Evolutionary conservation across 2,113 vertebrate genomes (phyloP).

Genomic region (Oryctolagus cuniculus): DNA sequence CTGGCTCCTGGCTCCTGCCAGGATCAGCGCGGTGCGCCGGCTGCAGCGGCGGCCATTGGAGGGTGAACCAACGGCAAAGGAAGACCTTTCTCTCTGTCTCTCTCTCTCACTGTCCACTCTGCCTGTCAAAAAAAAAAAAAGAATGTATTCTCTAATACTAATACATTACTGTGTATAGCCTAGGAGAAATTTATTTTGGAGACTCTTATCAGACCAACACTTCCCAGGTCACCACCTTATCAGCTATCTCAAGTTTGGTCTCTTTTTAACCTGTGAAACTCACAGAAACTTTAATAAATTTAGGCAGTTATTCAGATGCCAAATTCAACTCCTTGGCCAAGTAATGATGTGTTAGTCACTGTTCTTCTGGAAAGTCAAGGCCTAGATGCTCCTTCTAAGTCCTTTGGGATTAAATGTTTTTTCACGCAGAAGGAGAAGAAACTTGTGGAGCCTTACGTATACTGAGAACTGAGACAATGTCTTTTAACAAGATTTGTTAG

Average conservation of each 20-base stretch:
- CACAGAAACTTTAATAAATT: conserved; percentile 8
- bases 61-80: too few species aligned
- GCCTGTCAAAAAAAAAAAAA: too few species aligned
- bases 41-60: too few species aligned
- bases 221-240: background rate
- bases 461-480: background rate
- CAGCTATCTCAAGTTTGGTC: background rate
- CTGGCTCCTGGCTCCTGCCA: too few species aligned
- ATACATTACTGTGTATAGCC: background rate
- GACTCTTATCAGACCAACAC: background rate
- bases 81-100: too few species aligned
- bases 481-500: conserved; percentile 48
- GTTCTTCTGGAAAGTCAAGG: background rate
- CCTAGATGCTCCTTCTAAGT: background rate
- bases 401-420: conserved; percentile 41
- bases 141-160: background rate
- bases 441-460: conserved; percentile 12
- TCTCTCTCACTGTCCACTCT: too few species aligned
- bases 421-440: background rate
- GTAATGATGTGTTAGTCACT: conserved; percentile 4
- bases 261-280: background rate
- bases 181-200: conserved; percentile 22
- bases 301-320: conserved; percentile 2
- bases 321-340: background rate
- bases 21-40: too few species aligned